Evolutionary conservation across 1,140 invertebrate species (phyloP).

Genomic region (Uloborus diversus): DNA sequence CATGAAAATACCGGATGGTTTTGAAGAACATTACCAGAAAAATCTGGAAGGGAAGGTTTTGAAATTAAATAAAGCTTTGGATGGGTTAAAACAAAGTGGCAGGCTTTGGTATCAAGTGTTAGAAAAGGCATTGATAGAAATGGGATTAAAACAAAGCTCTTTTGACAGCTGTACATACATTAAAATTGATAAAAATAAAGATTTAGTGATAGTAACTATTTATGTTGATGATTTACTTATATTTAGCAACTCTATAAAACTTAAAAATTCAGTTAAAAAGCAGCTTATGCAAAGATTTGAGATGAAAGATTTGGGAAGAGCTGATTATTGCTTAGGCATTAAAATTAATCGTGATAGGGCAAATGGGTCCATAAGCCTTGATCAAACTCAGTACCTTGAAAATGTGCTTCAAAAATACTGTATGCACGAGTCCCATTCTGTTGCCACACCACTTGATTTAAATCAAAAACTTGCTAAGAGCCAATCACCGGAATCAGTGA

Average conservation of each 20-base stretch:
- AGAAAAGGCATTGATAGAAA: constrained; percentile 34
- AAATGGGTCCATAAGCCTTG: constrained; percentile 22
- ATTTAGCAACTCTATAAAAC: constrained; percentile 11
- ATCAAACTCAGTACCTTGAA: constrained; percentile 4
- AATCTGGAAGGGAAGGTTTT: constrained; percentile 22
- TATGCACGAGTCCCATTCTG: neutral
- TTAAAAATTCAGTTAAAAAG: constrained; percentile 21
- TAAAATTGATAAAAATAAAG: constrained; percentile 34
- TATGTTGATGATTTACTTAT: constrained; percentile 57
- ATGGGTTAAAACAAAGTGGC: constrained; percentile 58
- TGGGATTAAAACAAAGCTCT: constrained; percentile 52
- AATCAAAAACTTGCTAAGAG: neutral
- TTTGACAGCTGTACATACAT: constrained; percentile 58
- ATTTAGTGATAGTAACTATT: constrained; percentile 43
- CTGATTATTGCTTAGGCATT: constrained; percentile 18
- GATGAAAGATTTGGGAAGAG: constrained; percentile 16
- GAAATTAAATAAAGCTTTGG: constrained; percentile 59
- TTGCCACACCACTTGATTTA: neutral
- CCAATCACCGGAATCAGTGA: neutral
- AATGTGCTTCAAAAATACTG: neutral
- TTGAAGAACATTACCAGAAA: constrained; percentile 3
- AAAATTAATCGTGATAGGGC: constrained; percentile 15
- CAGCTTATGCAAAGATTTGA: constrained; percentile 15
- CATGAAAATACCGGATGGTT: constrained; percentile 62
- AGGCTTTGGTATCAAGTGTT: constrained; percentile 57